A percentile compares a stretch with the other conserved stretches of the same genome.
phyloP scores from a whole-genome alignment of 1,140 invertebrate species.

The Atta cephalotes region DNA sequence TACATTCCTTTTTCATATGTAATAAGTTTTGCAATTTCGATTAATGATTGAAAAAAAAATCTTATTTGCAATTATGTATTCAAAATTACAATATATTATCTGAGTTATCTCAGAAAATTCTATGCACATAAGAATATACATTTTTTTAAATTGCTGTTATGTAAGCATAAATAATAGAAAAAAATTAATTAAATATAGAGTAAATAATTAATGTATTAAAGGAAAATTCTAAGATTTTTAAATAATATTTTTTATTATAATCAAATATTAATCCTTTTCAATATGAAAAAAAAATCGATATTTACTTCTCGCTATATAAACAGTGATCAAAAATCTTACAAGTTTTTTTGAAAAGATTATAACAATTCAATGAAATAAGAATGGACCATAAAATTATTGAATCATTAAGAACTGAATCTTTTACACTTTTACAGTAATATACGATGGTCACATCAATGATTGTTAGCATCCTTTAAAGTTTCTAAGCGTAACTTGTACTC shows the following conservation, averaged over 20 bases:
- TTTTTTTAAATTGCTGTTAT: too few relatives aligned
- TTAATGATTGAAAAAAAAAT: background rate
- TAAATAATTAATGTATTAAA: background rate
- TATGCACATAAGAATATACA: too few relatives aligned
- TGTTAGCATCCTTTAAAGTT: background rate
- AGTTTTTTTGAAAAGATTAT: background rate
- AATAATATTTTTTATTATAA: background rate
- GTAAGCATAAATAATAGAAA: too few relatives aligned
- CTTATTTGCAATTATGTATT: background rate
- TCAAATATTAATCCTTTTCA: too few relatives aligned
- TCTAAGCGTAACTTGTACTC: background rate
- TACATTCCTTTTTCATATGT: background rate
- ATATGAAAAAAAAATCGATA: background rate
- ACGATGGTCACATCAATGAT: background rate
- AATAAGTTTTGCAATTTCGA: background rate
- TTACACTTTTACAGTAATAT: background rate
- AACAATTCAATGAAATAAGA: slow-evolving; percentile 24
- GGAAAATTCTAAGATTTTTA: background rate
- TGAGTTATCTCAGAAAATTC: background rate
- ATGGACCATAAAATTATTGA: background rate
- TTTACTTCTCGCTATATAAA: background rate
- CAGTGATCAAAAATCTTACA: background rate
- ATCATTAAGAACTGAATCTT: background rate
- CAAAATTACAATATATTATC: background rate
- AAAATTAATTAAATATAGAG: too few relatives aligned